Evolutionary conservation across 2,113 vertebrate genomes (phyloP), one percentile per base, ranked within the genome.

Genomic region (Solea solea): DNA sequence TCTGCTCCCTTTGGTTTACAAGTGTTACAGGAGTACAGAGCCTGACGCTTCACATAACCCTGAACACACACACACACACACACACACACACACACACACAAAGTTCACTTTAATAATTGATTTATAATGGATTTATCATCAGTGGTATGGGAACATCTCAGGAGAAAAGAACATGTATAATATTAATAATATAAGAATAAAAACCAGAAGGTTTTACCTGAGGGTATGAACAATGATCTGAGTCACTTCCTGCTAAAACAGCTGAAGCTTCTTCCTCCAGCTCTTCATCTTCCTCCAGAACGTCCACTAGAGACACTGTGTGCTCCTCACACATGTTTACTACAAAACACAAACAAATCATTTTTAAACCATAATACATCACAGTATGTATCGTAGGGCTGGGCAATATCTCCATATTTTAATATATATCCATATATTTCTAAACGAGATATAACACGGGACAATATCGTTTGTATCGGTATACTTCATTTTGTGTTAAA

Each of bases 11-110:
- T 90, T 3, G 97, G 96, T 4, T 95, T 97, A 69, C 97, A 99
- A 10, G 96, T 97, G 85, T 92, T 94, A 71, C 97, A 99, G 28
- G 97, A 96, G 49, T 99, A 99, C 8, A 98, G 77, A 1, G 97
- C 97, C 89, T 98, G 97, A 2, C 97, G 91, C 92, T 96, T 96
- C 85, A 98, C 96, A 0, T 96, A 95, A 42, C 96, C 96, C 97
- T 98, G 76, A 8, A 50, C 15, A 69, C 12, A 79, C 49, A 59
- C 6, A 54, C 5, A 60, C 5, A 62, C 0, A 63, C 0, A 44
- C 8, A 45, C 14, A 71, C 49, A 59, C 6, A 54, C 5, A 16
- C 21, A 14, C 4, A 48, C 11, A 48, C 45, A 34, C 34, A 34
- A 34, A 34, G 34, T 34, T 6, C 7, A n/a, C 49, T 11, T 2